phyloP scores from a whole-genome alignment of 2,797 vertebrate genomes.

The Harpagifer antarcticus region DNA sequence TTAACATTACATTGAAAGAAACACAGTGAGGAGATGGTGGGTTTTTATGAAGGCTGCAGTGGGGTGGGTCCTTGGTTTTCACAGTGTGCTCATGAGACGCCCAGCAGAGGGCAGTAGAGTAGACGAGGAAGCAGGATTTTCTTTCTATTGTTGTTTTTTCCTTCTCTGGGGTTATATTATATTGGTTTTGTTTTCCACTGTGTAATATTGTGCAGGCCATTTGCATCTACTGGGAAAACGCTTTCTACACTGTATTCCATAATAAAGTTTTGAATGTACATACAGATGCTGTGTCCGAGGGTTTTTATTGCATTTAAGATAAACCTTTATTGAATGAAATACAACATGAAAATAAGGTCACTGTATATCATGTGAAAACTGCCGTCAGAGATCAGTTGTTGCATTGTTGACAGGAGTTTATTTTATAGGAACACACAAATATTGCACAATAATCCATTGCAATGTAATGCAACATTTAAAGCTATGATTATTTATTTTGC shows the following conservation, averaged over 20 bases:
- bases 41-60: conserved; percentile 59
- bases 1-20: conserved; percentile 24
- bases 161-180: conserved; percentile 64
- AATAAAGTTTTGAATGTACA: conserved; percentile 98
- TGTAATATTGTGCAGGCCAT: conserved; percentile 93
- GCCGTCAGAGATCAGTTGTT: not conserved
- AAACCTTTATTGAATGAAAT: no score
- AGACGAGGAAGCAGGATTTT: conserved; percentile 75
- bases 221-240: conserved; percentile 95
- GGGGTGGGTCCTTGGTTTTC: conserved; percentile 57
- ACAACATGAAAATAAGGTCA: no score
- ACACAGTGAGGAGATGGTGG: conserved; percentile 15
- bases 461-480: no score
- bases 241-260: conserved; percentile 99
- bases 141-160: conserved; percentile 59
- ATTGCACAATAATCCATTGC: no score
- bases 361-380: no score
- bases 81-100: conserved; percentile 62
- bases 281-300: conserved; percentile 44
- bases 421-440: no score
- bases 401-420: not conserved
- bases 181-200: conserved; percentile 77
- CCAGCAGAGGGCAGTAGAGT: conserved; percentile 74
- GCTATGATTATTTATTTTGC: no score
- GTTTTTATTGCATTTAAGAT: no score